A percentile compares a stretch with the other conserved stretches of the same genome.
These are phyloP conservation scores for Actenoides hombroni DNA, from an alignment of 2,113 vertebrate species.

Conservation along the genomic window DNA sequence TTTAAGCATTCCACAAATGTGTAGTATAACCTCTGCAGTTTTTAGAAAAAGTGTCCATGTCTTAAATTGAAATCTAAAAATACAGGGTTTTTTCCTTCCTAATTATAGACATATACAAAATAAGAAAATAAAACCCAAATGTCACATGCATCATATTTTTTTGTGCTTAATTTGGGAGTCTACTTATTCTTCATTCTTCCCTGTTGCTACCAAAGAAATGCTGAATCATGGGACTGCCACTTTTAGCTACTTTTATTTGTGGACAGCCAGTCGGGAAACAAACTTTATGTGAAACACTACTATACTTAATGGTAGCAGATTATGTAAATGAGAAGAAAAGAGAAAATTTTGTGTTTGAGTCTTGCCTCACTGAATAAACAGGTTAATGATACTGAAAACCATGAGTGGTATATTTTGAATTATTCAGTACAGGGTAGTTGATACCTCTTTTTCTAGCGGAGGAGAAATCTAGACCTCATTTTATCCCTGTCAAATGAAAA, in stretches of 20 bases:
- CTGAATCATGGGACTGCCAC: background rate
- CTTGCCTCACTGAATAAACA: background rate
- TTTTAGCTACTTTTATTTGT: background rate
- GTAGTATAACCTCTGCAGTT: no score
- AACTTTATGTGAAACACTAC: background rate
- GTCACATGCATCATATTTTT: background rate
- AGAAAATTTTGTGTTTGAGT: background rate
- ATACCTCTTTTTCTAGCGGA: background rate
- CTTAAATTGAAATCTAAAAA: background rate
- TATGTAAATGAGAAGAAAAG: no score
- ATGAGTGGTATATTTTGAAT: background rate
- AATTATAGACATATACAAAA: background rate
- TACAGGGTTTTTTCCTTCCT: background rate
- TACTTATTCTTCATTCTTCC: background rate
- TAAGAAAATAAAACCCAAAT: background rate
- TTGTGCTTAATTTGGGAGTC: background rate
- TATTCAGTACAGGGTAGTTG: background rate
- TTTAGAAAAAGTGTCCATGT: background rate
- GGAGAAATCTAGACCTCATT: background rate
- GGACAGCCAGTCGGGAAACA: background rate
- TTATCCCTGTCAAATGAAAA: background rate
- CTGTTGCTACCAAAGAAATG: background rate
- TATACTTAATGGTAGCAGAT: no score
- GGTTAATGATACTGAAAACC: background rate
- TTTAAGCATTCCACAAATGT: background rate